Evolutionary conservation across 2,888 invertebrate species (phyloP), one percentile per base, ranked within the genome.

Genomic region (Cancer borealis): DNA sequence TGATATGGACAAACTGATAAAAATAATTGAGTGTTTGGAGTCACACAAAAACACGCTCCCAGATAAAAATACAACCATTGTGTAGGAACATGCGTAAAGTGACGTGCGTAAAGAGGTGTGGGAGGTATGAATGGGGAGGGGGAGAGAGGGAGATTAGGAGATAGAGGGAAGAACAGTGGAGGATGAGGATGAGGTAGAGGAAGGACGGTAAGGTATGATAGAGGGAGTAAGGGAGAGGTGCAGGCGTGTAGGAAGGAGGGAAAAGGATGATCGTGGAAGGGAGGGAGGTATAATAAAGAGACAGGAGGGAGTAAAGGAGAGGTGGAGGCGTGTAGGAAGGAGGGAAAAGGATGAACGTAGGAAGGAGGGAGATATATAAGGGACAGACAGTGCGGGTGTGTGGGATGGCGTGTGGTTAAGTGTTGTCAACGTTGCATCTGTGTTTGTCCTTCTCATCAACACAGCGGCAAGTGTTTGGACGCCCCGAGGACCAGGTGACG

Each of bases 1-100:
- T 79, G 79, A 21, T 66, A 30, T 26, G 26, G 2, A 30, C 12
- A 6, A 8, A 26, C 79, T 79, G 79, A 79, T 79, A 79, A 79
- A 79, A 79, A 79, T 79, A 79, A 79, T 79, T 79, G 79, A 79
- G 26, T 79, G 79, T 79, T 79, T 79, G 79, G 0, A 6, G 79
- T 30, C 79, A 2, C 30, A 10, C 6, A 79, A 30, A 79, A 79
- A 30, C 5, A 10, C 3, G 26, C 12, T 12, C 30, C 8, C 26
- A 12, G 79, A 79, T 79, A 30, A 30, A 0, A 30, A 30, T 30
- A 6, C 30, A 3, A 30, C 30, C 79, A 79, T 79, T 79, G 79
- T 79, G 26, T 79, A 14, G 30, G 79, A 30, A 79, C 26, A 26
- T 30, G 30, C 30, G 8, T 30, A 79, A 26, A 30, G 30, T 12